Percentiles rank a stretch among this genome's conserved stretches.
These are phyloP conservation scores for Peromyscus californicus DNA, from an alignment of 2,113 vertebrate genomes.

Conservation along the genomic window DNA sequence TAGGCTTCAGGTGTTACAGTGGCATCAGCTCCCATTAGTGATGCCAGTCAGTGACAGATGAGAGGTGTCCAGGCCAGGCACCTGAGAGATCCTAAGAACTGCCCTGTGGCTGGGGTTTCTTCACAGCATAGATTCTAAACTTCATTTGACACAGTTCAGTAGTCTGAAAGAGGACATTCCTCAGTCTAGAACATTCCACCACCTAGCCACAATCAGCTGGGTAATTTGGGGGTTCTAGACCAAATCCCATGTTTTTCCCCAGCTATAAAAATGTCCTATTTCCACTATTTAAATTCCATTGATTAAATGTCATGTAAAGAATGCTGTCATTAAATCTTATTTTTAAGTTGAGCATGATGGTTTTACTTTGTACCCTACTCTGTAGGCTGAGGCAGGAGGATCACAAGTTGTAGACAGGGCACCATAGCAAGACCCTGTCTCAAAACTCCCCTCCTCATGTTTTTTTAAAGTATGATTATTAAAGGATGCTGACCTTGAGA, in stretches of 20 bases:
- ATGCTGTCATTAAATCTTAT: neutral
- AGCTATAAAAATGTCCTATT: neutral
- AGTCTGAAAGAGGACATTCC: neutral
- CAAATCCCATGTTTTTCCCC: neutral
- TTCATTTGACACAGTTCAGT: neutral
- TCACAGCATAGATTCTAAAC: neutral
- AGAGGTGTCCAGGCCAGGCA: neutral
- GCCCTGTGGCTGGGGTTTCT: neutral
- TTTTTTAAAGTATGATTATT: neutral
- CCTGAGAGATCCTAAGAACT: neutral
- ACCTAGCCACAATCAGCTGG: neutral
- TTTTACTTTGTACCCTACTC: neutral
- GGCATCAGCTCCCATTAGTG: neutral
- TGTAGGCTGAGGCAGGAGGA: neutral
- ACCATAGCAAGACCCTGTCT: neutral
- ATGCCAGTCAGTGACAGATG: neutral
- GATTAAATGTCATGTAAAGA: neutral
- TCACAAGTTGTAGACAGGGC: neutral
- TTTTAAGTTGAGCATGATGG: neutral
- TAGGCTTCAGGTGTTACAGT: neutral
- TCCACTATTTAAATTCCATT: neutral
- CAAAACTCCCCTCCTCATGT: neutral
- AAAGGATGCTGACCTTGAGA: conserved; percentile 43
- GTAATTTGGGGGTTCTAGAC: neutral
- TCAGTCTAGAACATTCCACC: neutral